Conservation (phyloP, 2,888 invertebrate species). For the Drosophila nigritarsus region DNA sequence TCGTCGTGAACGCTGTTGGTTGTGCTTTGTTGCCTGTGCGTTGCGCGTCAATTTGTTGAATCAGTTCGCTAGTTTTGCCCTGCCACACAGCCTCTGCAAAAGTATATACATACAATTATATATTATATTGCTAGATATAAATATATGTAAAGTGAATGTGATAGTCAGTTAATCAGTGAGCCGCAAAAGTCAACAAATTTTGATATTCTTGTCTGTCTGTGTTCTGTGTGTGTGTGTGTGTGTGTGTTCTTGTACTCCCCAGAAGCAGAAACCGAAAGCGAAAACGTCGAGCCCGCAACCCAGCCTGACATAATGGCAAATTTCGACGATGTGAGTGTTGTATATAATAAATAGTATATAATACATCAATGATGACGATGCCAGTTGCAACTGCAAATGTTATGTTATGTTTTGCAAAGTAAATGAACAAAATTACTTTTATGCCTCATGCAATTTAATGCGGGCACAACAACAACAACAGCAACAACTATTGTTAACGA, state of each 20-base stretch:
- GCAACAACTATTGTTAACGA: constrained; percentile 60
- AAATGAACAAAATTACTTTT: constrained; percentile 24
- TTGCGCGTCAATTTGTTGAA: constrained; percentile 24
- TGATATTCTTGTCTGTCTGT: constrained; percentile 35
- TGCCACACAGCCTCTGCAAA: constrained; percentile 30
- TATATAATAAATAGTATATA: background rate
- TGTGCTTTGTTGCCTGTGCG: constrained; percentile 31
- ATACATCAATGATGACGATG: constrained; percentile 2
- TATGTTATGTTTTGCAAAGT: constrained; percentile 38
- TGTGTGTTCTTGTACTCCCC: constrained; percentile 49
- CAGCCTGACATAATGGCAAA: constrained; percentile 82
- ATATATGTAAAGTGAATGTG: constrained; percentile 55
- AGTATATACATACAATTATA: constrained; percentile 28
- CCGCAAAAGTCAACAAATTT: constrained; percentile 37
- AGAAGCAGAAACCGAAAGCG: constrained; percentile 72
- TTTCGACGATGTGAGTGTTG: constrained; percentile 84
- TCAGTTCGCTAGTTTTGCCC: constrained; percentile 29
- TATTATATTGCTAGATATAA: constrained; percentile 5
- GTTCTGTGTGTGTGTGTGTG: background rate
- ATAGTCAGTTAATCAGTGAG: constrained; percentile 22
- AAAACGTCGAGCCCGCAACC: constrained; percentile 47
- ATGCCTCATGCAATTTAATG: constrained; percentile 55
- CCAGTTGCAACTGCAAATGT: constrained; percentile 46
- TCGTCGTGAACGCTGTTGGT: constrained; percentile 52
- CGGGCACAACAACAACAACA: constrained; percentile 38